Evolutionary conservation across 1,140 invertebrate species (phyloP), one percentile per base, ranked within the genome.

Genomic region (Charaxes varanes): DNA sequence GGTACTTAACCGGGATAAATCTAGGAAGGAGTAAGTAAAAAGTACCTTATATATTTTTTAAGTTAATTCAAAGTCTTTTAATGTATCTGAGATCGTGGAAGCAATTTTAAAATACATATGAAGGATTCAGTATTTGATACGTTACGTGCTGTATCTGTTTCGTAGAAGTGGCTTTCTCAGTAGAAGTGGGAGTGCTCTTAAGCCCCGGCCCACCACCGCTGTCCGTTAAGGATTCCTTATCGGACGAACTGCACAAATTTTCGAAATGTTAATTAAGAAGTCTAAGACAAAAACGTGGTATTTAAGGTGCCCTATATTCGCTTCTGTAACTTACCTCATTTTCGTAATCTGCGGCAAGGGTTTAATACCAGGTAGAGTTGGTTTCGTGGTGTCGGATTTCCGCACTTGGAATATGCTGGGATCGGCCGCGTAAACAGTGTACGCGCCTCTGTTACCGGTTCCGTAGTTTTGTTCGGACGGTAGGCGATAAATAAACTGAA

Each of bases 401-500:
- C 73, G 66, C 8, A 85, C 72, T 57, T 88, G 87, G 19, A 88
- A 79, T 17, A 88, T 66, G 48, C 87, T 88, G 1, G 87, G 86
- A 61, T 88, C 87, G 2, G 87, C 87, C 46, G 87, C 67, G 17
- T 86, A 85, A 7, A 85, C 73, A 11, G 82, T 87, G 26, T 87
- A 87, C 17, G 87, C 73, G 33, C 85, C 74, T 38, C 86, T 74
- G 19, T 87, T 83, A 2, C 79, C 76, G 10, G 89, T 91, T 2
- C 88, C 88, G 55, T 91, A 91, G 46, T 77, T 79, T 49, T 88
- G 88, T 27, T 92, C 81, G 0, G 91, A 91, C 8, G 91, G 91
- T 22, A 93, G 72, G 2, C 91, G 86, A 57, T 93, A 93, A 65
- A 93, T 93, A 15, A 94, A 89, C 89, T 90, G 48, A 7, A 66